Evolutionary conservation across 2,113 vertebrate species (phyloP).

Genomic region (Eclectus roratus): DNA sequence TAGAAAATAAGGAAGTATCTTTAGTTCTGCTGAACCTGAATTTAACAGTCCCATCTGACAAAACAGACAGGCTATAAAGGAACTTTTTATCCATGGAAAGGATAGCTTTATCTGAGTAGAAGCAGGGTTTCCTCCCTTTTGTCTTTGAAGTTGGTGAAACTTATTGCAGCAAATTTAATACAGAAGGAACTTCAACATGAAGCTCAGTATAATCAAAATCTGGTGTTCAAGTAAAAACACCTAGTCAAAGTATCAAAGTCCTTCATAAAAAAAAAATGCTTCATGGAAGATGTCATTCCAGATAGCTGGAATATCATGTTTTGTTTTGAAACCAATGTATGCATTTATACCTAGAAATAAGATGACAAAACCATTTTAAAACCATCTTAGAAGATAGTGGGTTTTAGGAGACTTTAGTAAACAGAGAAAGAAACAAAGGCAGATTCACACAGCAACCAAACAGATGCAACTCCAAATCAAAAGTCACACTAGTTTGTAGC

Average conservation of each 20-base stretch:
- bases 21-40: neutral
- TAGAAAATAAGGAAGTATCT: slow-evolving; percentile 24
- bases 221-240: neutral
- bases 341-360: neutral
- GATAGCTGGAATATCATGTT: neutral
- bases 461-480: neutral
- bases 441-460: neutral
- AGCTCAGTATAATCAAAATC: neutral
- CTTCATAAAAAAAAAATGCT: neutral
- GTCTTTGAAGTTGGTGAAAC: neutral
- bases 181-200: neutral
- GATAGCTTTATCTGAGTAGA: neutral
- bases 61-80: neutral
- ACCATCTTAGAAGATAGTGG: neutral
- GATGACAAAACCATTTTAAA: neutral
- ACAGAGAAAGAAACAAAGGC: neutral
- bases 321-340: neutral
- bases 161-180: neutral
- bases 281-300: neutral
- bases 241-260: neutral
- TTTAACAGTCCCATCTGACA: neutral
- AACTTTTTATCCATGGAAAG: neutral
- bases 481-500: neutral
- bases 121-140: neutral
- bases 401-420: neutral